Evolutionary conservation across 1,140 invertebrate genomes (phyloP).

Genomic region (Habropoda laboriosa): DNA sequence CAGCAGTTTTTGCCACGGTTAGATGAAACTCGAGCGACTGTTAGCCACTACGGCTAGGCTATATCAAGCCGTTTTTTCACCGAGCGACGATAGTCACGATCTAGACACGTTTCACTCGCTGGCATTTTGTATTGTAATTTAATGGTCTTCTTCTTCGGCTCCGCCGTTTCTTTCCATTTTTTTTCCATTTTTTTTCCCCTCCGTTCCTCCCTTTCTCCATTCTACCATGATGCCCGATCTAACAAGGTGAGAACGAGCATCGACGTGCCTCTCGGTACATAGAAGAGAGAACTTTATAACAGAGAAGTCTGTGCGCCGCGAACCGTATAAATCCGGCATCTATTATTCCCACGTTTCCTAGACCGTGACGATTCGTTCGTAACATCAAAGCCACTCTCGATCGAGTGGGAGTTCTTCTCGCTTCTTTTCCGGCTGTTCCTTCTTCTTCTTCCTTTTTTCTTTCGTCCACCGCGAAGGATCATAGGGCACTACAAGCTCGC

Average conservation of each 20-base stretch:
- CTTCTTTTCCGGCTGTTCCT: background rate
- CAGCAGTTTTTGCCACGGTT: conserved; percentile 1
- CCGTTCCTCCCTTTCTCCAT: too few relatives aligned
- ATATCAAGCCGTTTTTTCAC: conserved; percentile 24
- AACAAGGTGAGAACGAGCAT: conserved; percentile 39
- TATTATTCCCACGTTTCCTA: conserved; percentile 57
- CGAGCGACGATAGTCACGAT: conserved; percentile 24
- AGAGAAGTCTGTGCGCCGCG: conserved; percentile 29
- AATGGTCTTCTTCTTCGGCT: conserved; percentile 39
- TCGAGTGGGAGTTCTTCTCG: conserved; percentile 12
- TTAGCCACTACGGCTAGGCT: background rate
- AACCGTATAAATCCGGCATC: conserved; percentile 47
- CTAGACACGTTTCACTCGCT: conserved; percentile 37
- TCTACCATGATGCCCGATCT: conserved; percentile 14
- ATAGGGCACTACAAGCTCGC: background rate
- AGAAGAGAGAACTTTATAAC: background rate
- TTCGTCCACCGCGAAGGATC: background rate
- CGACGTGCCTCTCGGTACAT: background rate
- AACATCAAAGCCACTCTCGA: conserved; percentile 36
- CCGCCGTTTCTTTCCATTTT: background rate
- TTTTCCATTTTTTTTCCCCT: background rate
- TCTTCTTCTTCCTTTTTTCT: background rate
- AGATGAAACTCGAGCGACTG: background rate
- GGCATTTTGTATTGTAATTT: conserved; percentile 46
- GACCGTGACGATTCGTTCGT: conserved; percentile 37